A percentile compares a stretch with the other conserved stretches of the same genome.
Conservation (phyloP, 2,113 vertebrate genomes). For the Rhodinocichla rosea region DNA sequence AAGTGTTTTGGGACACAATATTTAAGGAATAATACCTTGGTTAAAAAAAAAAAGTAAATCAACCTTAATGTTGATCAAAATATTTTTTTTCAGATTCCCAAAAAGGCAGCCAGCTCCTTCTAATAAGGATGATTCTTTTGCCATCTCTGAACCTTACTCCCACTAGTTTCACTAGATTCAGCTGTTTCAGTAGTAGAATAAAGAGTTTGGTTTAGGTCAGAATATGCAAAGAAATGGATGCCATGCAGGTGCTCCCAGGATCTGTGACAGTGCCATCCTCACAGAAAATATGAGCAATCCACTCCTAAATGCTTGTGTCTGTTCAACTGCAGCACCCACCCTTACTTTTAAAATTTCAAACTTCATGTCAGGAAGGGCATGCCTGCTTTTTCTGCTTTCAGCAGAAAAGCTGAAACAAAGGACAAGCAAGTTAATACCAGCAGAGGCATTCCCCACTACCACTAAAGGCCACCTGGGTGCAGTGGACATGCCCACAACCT, state of each 20-base stretch:
- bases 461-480: background rate
- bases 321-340: background rate
- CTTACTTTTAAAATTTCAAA: background rate
- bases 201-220: background rate
- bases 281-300: background rate
- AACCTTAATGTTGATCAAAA: background rate
- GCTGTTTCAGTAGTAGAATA: background rate
- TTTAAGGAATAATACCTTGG: background rate
- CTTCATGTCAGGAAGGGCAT: background rate
- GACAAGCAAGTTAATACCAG: background rate
- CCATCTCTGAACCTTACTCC: background rate
- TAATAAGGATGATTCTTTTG: background rate
- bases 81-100: background rate
- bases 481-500: background rate
- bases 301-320: background rate
- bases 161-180: background rate
- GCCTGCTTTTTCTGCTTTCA: too few relatives aligned
- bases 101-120: background rate
- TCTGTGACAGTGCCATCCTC: fast-evolving
- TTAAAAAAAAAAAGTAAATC: background rate
- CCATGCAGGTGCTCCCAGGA: background rate
- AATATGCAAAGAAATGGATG: background rate
- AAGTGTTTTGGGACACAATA: background rate
- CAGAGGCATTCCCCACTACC: background rate
- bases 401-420: background rate